Conservation (phyloP, 2,113 vertebrate species). For the Aythya baeri region DNA sequence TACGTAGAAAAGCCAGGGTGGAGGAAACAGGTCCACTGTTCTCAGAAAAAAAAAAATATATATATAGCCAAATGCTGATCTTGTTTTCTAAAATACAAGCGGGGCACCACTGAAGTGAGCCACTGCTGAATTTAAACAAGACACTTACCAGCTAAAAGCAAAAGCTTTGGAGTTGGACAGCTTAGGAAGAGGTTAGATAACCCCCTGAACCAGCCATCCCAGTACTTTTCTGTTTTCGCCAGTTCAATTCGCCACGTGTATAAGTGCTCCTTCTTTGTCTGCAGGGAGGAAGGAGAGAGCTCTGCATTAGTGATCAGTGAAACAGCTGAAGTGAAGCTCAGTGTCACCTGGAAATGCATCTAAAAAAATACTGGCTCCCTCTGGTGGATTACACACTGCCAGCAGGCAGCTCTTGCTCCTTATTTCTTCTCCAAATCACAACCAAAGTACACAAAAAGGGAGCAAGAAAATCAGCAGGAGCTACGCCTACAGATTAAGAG, state of each 20-base stretch:
- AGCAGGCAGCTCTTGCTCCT: background rate
- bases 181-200: constrained; percentile 95
- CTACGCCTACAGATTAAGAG: background rate
- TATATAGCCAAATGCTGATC: rapidly evolving
- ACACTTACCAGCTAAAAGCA: constrained; percentile 91
- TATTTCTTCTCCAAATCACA: background rate
- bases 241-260: constrained; percentile 98
- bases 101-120: background rate
- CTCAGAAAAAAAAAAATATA: background rate
- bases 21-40: background rate
- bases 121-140: background rate
- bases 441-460: rapidly evolving
- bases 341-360: background rate
- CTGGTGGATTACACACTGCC: background rate
- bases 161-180: constrained; percentile 91
- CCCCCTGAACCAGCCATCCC: constrained; percentile 98
- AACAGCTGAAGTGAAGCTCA: background rate
- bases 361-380: constrained; percentile 13
- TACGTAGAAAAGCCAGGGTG: background rate
- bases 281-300: background rate
- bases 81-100: background rate
- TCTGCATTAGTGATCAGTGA: background rate
- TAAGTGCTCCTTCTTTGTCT: constrained; percentile 91
- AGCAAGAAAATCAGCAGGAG: background rate
- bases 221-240: constrained; percentile 97